phyloP scores from a whole-genome alignment of 2,888 invertebrate species.

The Spisula solida region DNA sequence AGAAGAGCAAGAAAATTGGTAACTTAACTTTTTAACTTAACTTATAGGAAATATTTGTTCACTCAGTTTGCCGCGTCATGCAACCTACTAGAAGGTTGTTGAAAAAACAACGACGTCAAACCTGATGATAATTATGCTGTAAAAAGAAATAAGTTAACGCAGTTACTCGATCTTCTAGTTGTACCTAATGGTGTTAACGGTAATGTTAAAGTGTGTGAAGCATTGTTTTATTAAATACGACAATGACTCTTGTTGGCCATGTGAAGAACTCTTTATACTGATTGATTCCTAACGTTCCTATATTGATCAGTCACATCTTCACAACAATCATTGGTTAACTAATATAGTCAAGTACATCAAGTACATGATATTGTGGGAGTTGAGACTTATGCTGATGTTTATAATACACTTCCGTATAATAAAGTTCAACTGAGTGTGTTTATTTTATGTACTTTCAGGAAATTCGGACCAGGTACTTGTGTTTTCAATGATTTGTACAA shows the following conservation, averaged over 20 bases:
- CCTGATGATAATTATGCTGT: too few relatives aligned
- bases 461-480: neutral
- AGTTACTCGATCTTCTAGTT: too few relatives aligned
- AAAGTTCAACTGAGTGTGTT: neutral
- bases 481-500: neutral
- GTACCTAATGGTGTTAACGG: too few relatives aligned
- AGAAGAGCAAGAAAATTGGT: too few relatives aligned
- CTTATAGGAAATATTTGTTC: too few relatives aligned
- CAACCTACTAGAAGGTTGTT: too few relatives aligned
- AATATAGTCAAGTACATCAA: constrained; percentile 7
- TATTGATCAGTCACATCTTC: neutral
- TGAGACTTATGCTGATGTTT: constrained; percentile 1
- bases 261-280: neutral
- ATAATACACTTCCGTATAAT: neutral
- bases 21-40: too few relatives aligned
- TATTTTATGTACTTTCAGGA: neutral
- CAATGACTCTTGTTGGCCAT: neutral
- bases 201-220: neutral
- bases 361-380: neutral
- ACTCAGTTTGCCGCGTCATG: too few relatives aligned
- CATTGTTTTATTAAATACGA: neutral
- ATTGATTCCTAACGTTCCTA: neutral
- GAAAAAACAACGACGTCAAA: too few relatives aligned
- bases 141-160: too few relatives aligned
- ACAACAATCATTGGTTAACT: neutral